Evolutionary conservation across 2,113 vertebrate species (phyloP), one percentile per base, ranked within the genome.

Genomic region (Antechinus stuartii): DNA sequence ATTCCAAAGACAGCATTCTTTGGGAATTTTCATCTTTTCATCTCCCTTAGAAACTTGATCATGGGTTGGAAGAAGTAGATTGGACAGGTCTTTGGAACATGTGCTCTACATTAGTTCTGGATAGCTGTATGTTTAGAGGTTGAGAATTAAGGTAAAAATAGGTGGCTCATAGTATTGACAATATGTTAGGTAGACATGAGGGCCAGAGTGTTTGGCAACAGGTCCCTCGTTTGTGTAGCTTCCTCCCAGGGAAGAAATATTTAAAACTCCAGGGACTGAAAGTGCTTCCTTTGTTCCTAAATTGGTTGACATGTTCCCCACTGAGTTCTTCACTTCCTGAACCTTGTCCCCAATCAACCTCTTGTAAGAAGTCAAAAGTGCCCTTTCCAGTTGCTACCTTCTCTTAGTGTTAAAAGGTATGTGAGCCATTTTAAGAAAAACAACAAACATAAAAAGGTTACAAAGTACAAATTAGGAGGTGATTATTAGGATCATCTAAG

Each of bases 361-460:
- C 47, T 90, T 90, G 27, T 47, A 93, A 46, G 12, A 94, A 94
- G 91, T 4, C 54, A 89, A 22, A 22, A 9, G 25, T 92, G 90
- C n/a, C 61, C 35, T 30, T 91, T 11, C 42, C 92, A 90, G 14
- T 93, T 22, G 49, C 68, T 93, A 49, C 91, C 54, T 53, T 90
- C 14, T 5, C 50, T 56, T 24, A 25, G 56, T 54, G 61, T 24
- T 50, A 22, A 22, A 91, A 53, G 91, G 8, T 46, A 50, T 90
- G 53, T 53, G 91, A 95, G 3, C 12, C 61, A 61, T 25, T 91
- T 91, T 49, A 50, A 93, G 52, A 35, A 90, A 93, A 91, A 96
- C 52, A 95, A 61, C 89, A 50, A 90, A 95, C 91, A 76, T 94
- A 93, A 52, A 68, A 9, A 95, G 50, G n/a, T 92, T 96, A 92